Evolutionary conservation across 2,888 invertebrate species (phyloP).

Genomic region (Papilio protenor): DNA sequence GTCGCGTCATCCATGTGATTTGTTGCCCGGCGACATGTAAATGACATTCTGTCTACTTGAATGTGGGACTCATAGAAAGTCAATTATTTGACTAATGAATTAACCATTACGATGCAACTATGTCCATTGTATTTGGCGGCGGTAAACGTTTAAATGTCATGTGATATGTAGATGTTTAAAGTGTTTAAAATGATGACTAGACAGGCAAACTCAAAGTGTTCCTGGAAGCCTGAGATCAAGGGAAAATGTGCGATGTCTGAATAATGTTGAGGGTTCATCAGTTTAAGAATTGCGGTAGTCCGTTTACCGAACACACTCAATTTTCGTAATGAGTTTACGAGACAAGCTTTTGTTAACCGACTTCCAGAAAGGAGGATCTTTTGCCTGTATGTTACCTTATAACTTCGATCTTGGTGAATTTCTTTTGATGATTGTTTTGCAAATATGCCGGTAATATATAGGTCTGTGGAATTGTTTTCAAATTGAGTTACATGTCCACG

Average conservation of each 20-base stretch:
- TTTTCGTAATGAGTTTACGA: neutral
- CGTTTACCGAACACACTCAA: too few relatives aligned
- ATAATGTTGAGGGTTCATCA: neutral
- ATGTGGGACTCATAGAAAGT: constrained; percentile 31
- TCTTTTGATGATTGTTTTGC: neutral
- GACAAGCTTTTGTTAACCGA: neutral
- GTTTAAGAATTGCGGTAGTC: neutral
- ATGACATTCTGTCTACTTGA: constrained; percentile 1
- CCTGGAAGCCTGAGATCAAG: neutral
- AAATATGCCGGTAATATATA: neutral
- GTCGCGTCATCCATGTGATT: constrained; percentile 14
- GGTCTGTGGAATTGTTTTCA: neutral
- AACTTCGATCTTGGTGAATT: neutral
- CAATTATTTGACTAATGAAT: constrained; percentile 35
- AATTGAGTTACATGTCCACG: neutral
- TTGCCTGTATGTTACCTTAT: neutral
- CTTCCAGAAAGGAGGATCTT: neutral
- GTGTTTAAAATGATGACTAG: constrained; percentile 6
- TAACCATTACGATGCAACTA: constrained; percentile 5
- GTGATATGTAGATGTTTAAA: neutral
- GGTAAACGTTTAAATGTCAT: constrained; percentile 7
- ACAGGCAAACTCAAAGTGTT: neutral
- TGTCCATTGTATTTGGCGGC: neutral
- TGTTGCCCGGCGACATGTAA: constrained; percentile 23
- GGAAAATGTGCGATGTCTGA: neutral